Base-by-base conservation (phyloP, 1,140 invertebrate genomes). In the Scaptodrosophila lebanonensis region DNA sequence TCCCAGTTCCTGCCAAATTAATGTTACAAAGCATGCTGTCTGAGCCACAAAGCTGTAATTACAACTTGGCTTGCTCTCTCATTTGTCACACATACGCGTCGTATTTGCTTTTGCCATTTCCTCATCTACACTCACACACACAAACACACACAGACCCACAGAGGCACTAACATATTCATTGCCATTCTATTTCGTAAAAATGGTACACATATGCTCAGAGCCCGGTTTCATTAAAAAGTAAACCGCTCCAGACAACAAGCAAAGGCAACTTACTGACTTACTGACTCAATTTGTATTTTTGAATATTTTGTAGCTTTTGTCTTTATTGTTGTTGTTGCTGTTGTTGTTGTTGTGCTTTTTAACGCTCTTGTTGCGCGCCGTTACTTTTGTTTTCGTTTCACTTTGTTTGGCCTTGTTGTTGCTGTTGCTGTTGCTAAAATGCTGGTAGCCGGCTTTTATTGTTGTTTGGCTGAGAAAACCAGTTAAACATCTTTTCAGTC, bases 201-300 rank as follows among this genome's bases (percentile, higher is more conserved):
- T 3, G 22, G 22, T 25, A 4, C 22, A 25, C 22, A 25, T 25
- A 25, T 25, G 22, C 22, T 4, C 3, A 25, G 8, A 25, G 3
- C 8, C 22, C 22, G 22, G 3, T 25, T 3, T 25, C 22, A 25
- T 25, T 25, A 25, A 25, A 25, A 25, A 8, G 8, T 4, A 25
- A 4, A 25, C n/a, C n/a, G n/a, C n/a, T n/a, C n/a, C n/a, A n/a
- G n/a, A n/a, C n/a, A n/a, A n/a, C n/a, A n/a, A n/a, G n/a, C n/a
- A n/a, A 25, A 4, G 22, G 8, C 22, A 25, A 25, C 22, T n/a
- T n/a, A 25, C 22, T 84, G 70, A 64, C 79, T 75, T 59, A 71
- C 72, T 84, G 66, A 75, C 73, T 84, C 82, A 84, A 73, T 84
- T 75, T 79, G 61, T 63, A 32, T 47, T 45, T 66, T 45, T 36